Percentiles rank a stretch among this genome's conserved stretches.
phyloP scores from a whole-genome alignment of 1,140 invertebrate species.

The Trichonephila clavata region DNA sequence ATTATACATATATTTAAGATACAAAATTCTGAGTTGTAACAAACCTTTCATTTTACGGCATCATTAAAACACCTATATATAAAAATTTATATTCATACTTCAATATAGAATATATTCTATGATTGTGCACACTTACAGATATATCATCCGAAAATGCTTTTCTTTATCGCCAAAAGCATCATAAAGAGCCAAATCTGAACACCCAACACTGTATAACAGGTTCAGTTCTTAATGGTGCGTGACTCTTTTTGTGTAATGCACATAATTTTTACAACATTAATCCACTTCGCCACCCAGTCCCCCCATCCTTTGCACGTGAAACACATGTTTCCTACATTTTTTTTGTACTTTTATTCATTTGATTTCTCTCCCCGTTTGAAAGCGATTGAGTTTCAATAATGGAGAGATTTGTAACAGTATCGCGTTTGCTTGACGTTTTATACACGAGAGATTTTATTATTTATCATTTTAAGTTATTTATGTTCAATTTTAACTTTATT shows the following conservation, averaged over 20 bases:
- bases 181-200: constrained; percentile 38
- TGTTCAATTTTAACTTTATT: too few relatives aligned
- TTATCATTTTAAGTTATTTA: too few relatives aligned
- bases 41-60: too few relatives aligned
- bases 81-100: too few relatives aligned
- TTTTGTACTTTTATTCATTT: neutral
- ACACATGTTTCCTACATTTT: constrained; percentile 42
- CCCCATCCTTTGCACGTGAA: neutral
- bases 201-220: neutral
- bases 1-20: too few relatives aligned
- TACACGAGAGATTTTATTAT: neutral
- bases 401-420: neutral
- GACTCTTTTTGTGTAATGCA: constrained; percentile 46
- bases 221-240: constrained; percentile 44
- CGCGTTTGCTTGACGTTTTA: neutral
- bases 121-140: too few relatives aligned
- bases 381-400: neutral
- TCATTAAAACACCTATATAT: too few relatives aligned
- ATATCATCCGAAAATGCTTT: too few relatives aligned
- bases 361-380: neutral
- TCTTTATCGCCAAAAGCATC: neutral
- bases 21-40: too few relatives aligned
- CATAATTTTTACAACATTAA: constrained; percentile 62
- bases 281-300: neutral
- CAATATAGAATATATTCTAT: too few relatives aligned